Conservation (phyloP, 1,140 invertebrate species). For the Dryas iulia region DNA sequence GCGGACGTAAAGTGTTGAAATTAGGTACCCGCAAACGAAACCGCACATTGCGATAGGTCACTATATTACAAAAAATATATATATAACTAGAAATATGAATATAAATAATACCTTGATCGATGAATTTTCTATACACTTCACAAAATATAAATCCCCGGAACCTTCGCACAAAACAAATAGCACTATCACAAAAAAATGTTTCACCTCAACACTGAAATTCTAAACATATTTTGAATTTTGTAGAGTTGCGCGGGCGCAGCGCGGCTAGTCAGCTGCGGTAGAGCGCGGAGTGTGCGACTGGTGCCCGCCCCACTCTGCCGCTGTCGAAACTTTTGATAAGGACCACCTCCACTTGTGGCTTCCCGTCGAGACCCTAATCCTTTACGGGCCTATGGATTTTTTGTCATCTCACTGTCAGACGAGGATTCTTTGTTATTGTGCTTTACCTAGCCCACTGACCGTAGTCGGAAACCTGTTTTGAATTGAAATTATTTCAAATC, state of each 20-base stretch:
- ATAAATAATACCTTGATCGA: slow-evolving; percentile 57
- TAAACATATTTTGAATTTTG: slow-evolving; percentile 63
- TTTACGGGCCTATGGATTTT: slow-evolving; percentile 57
- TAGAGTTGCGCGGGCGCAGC: slow-evolving; percentile 57
- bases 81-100: slow-evolving; percentile 33
- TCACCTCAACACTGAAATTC: slow-evolving; percentile 66
- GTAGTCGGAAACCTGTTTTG: background rate
- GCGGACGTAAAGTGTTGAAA: slow-evolving; percentile 52
- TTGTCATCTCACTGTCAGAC: slow-evolving; percentile 33
- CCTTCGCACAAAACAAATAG: slow-evolving; percentile 38
- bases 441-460: background rate
- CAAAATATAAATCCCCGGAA: slow-evolving; percentile 52
- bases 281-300: slow-evolving; percentile 46
- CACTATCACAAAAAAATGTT: slow-evolving; percentile 42
- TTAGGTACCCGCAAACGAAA: slow-evolving; percentile 54
- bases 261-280: slow-evolving; percentile 44
- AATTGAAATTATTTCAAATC: background rate
- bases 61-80: slow-evolving; percentile 33
- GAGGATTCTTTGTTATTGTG: background rate
- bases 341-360: slow-evolving; percentile 49
- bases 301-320: slow-evolving; percentile 53
- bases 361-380: slow-evolving; percentile 61
- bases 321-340: slow-evolving; percentile 68
- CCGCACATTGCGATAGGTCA: slow-evolving; percentile 49
- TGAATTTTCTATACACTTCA: slow-evolving; percentile 38